Base-by-base conservation (phyloP, 1,140 invertebrate species). In the Babylonia areolata region DNA sequence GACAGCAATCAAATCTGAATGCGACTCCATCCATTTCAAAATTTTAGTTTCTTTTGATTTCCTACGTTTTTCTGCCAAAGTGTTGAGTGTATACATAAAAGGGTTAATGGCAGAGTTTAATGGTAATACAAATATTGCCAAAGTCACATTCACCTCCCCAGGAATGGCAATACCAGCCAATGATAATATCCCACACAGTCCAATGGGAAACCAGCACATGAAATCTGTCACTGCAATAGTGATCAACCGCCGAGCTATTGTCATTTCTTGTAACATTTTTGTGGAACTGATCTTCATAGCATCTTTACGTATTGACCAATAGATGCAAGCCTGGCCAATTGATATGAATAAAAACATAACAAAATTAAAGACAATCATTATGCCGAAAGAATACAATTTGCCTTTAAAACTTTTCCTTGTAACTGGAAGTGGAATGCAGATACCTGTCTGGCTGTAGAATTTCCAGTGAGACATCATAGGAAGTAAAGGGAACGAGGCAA, bases 371-470 rank as follows among this genome's bases (percentile, higher is more conserved):
- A 87, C 31, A 6, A 91, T 84, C 31, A 90, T 90, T 3, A 91
- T 42, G 20, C 54, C 83, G 31, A 84, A 85, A 42, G 86, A 78
- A 78, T 90, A 91, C 39, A 87, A 83, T 79, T 84, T 86, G 5
- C 89, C 90, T 0, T 80, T 40, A 20, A 78, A 77, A 0, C 79
- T 31, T 5, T 88, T 20, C 0, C 83, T 31, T 20, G 88, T 85
- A 3, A 91, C 79, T n/a, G 90, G 90, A 2, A 91, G 81, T 17
- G 89, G 86, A 3, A 91, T 46, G 78, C 90, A 90, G 0, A 90
- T 31, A n/a, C 85, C 86, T 3, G 88, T 88, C 40, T 88, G 84
- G 2, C 86, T 85, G 75, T 91, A 91, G 83, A 92, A 46, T 9
- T 86, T 17, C 87, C 87, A 88, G 37, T 88, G 54, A 3, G 37